phyloP scores from a whole-genome alignment of 2,797 vertebrate genomes.

The Ctenochaetus hawaiiensis region DNA sequence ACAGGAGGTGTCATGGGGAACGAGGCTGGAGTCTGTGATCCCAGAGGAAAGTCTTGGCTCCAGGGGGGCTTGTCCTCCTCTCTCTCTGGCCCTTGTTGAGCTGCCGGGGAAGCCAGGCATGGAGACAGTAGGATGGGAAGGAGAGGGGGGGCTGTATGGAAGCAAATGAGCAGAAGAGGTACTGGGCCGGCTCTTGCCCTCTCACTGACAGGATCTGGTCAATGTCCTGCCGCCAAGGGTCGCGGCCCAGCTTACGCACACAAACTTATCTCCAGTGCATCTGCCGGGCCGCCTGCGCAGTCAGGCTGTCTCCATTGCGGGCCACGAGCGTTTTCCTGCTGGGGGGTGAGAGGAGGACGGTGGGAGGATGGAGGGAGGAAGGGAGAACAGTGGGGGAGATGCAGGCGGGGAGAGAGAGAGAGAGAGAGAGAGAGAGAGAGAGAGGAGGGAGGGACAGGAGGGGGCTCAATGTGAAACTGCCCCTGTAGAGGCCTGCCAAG shows the following conservation, averaged over 20 bases:
- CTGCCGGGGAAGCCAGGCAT: constrained; percentile 77
- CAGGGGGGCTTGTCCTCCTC: constrained; percentile 82
- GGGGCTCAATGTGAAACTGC: constrained; percentile 85
- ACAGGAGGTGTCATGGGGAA: constrained; percentile 86
- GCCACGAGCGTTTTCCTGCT: constrained; percentile 93
- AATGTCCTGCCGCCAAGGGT: constrained; percentile 98
- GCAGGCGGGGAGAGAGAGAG: constrained; percentile 27
- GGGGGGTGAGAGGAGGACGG: constrained; percentile 65
- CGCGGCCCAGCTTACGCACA: constrained; percentile 97
- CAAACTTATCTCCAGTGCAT: constrained; percentile 98
- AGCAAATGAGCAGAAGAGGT: constrained; percentile 74
- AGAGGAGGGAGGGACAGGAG: constrained; percentile 38
- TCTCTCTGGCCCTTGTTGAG: constrained; percentile 67
- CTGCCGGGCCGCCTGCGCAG: constrained; percentile 96
- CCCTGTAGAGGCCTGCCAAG: constrained; percentile 87
- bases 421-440: constrained; percentile 38
- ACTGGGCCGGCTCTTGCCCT: constrained; percentile 89
- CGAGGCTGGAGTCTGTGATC: constrained; percentile 76
- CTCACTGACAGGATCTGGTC: constrained; percentile 99
- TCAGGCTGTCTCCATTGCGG: constrained; percentile 96
- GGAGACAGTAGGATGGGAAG: constrained; percentile 76
- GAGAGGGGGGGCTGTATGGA: constrained; percentile 35
- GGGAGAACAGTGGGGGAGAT: constrained; percentile 52
- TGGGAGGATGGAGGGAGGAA: constrained; percentile 66
- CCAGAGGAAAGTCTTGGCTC: constrained; percentile 90